Base-by-base conservation (phyloP, 1,140 invertebrate species). In the Cataglyphis hispanica region DNA sequence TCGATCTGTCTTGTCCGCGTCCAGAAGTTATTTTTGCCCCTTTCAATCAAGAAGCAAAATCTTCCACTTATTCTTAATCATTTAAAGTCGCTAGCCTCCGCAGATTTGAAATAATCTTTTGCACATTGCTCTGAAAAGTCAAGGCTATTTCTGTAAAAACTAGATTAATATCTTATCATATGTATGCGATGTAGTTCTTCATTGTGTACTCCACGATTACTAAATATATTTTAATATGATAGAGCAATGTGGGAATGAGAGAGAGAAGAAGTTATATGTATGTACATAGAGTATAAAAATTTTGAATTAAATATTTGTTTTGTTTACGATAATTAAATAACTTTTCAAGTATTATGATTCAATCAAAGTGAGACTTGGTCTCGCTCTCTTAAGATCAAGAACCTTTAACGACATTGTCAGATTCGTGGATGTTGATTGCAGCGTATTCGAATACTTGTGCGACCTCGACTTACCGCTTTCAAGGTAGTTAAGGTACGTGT, bases 401-500 rank as follows among this genome's bases (percentile, higher is more conserved):
- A 80, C 66, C 72, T 67, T 22, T 34, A 67, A 81, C 10, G 40
- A 43, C 10, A 43, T 53, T 31, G 66, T 61, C 53, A 27, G 56
- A 76, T 78, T 80, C 74, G 66, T 85, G 86, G 63, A 37, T 69
- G 74, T 53, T 87, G 86, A 46, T 63, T 31, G 86, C 53, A 75
- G 46, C 50, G 46, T 84, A 74, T 22, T 37, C 43, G 56, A 40
- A 60, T 69, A 85, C 40, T 43, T 50, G 84, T 56, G 81, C 88
- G 91, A 91, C 92, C 91, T 92, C 90, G 88, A 90, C 86, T 90
- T 88, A 81, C 84, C 87, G 88, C 37, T 91, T 91, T 87, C 89
- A 89, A 92, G 91, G 92, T 91, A 91, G 91, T 92, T 91, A 92
- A 89, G 89, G 90, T 92, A 92, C 92, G 90, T 91, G 92, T 84